phyloP scores from a whole-genome alignment of 2,113 vertebrate species.

The Xyliphius kryptos region DNA sequence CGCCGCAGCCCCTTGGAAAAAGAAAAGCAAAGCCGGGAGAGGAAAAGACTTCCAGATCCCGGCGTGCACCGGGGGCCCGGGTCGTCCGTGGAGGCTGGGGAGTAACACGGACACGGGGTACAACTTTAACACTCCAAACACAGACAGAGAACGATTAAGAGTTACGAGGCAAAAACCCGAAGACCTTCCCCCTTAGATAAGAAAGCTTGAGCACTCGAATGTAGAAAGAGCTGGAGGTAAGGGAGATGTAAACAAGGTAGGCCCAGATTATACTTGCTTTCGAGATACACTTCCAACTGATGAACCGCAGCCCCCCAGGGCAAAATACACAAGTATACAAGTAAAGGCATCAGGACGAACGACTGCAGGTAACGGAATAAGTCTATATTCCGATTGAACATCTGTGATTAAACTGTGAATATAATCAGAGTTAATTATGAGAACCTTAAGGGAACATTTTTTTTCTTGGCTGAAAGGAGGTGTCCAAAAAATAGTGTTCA shows the following conservation, averaged over 20 bases:
- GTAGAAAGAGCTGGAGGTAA: slow-evolving; percentile 42
- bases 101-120: slow-evolving; percentile 64
- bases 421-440: no score
- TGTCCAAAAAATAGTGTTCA: no score
- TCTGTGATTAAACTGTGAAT: no score
- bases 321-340: no score
- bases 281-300: no score
- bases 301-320: no score
- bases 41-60: slow-evolving; percentile 38
- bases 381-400: no score
- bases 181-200: slow-evolving; percentile 40
- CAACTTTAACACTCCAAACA: slow-evolving; percentile 53
- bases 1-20: slow-evolving; percentile 26
- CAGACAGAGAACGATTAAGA: slow-evolving; percentile 45
- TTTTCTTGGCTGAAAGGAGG: no score
- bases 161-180: slow-evolving; percentile 47
- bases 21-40: slow-evolving; percentile 26
- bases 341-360: no score
- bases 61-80: slow-evolving; percentile 38
- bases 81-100: slow-evolving; percentile 41
- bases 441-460: no score
- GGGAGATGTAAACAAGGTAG: slow-evolving; percentile 53
- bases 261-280: neutral
- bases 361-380: no score
- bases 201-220: slow-evolving; percentile 19